A percentile compares a stretch with the other conserved stretches of the same genome.
Evolutionary conservation across 53 echinoderm and acorn worm species (phyloP).

Genomic region (Paelopatides confundens): DNA sequence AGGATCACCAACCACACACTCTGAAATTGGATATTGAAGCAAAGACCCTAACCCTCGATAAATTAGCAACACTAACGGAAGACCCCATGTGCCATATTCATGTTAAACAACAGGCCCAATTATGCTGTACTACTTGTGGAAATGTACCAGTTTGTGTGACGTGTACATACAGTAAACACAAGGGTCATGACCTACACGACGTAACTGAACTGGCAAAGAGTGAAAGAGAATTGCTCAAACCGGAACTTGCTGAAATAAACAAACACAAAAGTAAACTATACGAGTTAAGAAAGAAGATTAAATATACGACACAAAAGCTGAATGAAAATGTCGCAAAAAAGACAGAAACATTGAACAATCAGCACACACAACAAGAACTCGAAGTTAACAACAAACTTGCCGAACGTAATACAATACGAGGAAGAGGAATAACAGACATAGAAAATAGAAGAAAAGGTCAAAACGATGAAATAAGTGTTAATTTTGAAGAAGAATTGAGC

Average conservation of each 20-base stretch:
- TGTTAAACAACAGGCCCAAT: background rate
- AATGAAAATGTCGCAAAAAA: background rate
- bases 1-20: background rate
- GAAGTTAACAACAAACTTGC: background rate
- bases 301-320: background rate
- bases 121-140: background rate
- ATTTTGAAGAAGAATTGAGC: background rate
- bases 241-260: background rate
- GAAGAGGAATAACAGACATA: background rate
- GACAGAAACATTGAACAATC: background rate
- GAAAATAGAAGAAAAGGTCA: background rate
- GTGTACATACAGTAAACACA: background rate
- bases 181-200: background rate
- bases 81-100: background rate
- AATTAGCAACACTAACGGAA: background rate
- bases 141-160: background rate
- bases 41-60: background rate
- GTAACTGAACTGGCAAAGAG: background rate
- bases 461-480: background rate
- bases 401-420: background rate
- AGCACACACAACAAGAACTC: background rate
- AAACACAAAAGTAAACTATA: background rate
- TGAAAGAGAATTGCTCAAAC: background rate
- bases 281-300: background rate
- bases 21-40: background rate